Evolutionary conservation across 2,888 invertebrate genomes (phyloP).

Genomic region (Apeira syringaria): DNA sequence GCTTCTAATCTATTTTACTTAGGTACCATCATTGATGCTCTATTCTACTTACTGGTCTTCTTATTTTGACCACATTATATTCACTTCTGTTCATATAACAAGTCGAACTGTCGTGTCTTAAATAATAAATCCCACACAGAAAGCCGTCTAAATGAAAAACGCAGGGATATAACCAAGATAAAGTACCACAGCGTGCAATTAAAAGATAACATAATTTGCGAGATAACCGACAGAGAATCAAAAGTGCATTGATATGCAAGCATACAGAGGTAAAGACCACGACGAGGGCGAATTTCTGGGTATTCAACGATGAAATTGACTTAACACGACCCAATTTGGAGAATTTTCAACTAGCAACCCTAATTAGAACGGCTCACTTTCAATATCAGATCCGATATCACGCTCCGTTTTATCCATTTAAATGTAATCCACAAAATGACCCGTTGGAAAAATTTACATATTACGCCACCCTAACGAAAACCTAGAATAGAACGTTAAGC

Average conservation of each 20-base stretch:
- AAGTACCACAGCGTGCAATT: constrained; percentile 63
- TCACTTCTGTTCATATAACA: no score
- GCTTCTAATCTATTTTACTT: no score
- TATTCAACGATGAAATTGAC: constrained; percentile 87
- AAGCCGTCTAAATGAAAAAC: constrained; percentile 81
- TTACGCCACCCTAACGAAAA: constrained; percentile 88
- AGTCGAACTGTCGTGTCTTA: no score
- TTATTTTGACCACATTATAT: no score
- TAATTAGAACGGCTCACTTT: constrained; percentile 87
- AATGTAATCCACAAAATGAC: constrained; percentile 86
- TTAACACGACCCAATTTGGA: constrained; percentile 89
- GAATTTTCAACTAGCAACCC: constrained; percentile 88
- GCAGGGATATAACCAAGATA: constrained; percentile 76
- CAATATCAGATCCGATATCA: constrained; percentile 87
- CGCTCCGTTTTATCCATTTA: constrained; percentile 88
- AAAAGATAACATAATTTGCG: constrained; percentile 84
- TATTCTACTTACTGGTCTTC: no score
- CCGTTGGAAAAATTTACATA: constrained; percentile 87
- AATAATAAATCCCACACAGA: constrained; percentile 79
- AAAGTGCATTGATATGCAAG: constrained; percentile 88
- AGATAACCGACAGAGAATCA: constrained; percentile 78
- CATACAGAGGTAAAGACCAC: constrained; percentile 81
- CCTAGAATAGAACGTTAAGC: constrained; percentile 89
- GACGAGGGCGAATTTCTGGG: constrained; percentile 89
- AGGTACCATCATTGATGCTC: no score